Evolutionary conservation across 1,140 invertebrate genomes (phyloP).

Genomic region (Pachyrhynchus sulphureomaculatus): DNA sequence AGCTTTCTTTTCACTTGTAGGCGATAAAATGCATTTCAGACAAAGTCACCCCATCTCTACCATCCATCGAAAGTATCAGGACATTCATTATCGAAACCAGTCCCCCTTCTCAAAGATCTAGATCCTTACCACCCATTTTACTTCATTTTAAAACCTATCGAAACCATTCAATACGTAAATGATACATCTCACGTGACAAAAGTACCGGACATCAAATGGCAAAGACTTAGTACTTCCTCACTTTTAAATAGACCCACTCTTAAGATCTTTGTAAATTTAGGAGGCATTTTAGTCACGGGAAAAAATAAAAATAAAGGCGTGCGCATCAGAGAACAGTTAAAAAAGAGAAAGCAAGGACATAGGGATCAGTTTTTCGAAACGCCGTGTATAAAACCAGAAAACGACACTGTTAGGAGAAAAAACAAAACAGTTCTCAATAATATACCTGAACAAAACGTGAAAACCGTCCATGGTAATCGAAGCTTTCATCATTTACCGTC

Average conservation of each 20-base stretch:
- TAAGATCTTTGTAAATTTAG: background rate
- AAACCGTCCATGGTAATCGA: background rate
- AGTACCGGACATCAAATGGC: background rate
- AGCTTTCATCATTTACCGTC: background rate
- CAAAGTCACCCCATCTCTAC: conserved; percentile 16
- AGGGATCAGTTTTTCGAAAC: background rate
- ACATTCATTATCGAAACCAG: background rate
- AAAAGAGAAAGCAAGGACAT: background rate
- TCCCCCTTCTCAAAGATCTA: background rate
- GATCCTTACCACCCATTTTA: conserved; percentile 16
- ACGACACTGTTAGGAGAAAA: background rate
- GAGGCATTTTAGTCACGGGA: background rate
- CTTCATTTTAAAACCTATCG: background rate
- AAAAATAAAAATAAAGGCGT: background rate
- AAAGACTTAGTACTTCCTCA: background rate
- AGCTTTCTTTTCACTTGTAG: no score
- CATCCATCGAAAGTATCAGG: conserved; percentile 5
- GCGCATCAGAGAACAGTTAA: background rate
- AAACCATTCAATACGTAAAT: background rate
- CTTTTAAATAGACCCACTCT: background rate
- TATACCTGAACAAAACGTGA: background rate
- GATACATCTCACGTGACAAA: background rate
- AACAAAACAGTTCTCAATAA: background rate
- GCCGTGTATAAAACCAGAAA: conserved; percentile 11
- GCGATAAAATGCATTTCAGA: conserved; percentile 15